These are phyloP conservation scores for Drosophila setifemur DNA, from an alignment of 1,140 invertebrate genomes.

Conservation along the genomic window DNA sequence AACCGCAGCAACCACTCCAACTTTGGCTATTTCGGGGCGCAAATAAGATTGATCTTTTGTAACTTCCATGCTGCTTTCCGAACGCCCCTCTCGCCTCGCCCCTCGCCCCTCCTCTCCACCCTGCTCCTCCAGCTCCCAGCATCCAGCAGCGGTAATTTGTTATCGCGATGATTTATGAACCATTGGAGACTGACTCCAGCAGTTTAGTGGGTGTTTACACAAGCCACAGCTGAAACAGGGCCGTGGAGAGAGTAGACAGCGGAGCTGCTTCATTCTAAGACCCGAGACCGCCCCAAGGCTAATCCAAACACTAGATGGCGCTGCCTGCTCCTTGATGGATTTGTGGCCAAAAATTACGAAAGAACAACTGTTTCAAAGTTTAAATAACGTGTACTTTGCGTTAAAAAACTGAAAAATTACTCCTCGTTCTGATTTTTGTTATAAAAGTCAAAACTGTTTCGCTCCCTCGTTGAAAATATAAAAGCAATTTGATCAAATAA, in stretches of 20 bases:
- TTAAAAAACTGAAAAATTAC: not conserved
- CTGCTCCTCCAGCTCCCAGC: constrained; percentile 1
- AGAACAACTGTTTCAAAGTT: not conserved
- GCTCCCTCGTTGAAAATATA: no score
- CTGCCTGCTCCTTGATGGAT: constrained; percentile 71
- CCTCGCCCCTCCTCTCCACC: not conserved
- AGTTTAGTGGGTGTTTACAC: constrained; percentile 80
- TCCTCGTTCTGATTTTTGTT: no score
- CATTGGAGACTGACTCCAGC: constrained; percentile 45
- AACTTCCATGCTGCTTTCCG: constrained; percentile 73
- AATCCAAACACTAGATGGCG: constrained; percentile 55
- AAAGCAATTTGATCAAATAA: no score
- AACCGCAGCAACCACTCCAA: constrained; percentile 17
- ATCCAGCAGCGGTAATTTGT: constrained; percentile 77
- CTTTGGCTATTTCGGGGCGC: constrained; percentile 67
- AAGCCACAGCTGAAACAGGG: constrained; percentile 44
- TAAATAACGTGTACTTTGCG: not conserved
- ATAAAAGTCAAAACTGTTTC: no score
- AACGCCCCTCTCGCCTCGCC: not conserved
- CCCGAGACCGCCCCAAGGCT: constrained; percentile 29
- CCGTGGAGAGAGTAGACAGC: not conserved
- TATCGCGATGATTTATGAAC: constrained; percentile 82
- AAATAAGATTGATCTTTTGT: constrained; percentile 81
- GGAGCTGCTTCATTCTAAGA: constrained; percentile 62
- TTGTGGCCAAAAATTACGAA: constrained; percentile 44